Evolutionary conservation across 2,888 invertebrate species (phyloP), one percentile per base, ranked within the genome.

Genomic region (Papilio demoleus): DNA sequence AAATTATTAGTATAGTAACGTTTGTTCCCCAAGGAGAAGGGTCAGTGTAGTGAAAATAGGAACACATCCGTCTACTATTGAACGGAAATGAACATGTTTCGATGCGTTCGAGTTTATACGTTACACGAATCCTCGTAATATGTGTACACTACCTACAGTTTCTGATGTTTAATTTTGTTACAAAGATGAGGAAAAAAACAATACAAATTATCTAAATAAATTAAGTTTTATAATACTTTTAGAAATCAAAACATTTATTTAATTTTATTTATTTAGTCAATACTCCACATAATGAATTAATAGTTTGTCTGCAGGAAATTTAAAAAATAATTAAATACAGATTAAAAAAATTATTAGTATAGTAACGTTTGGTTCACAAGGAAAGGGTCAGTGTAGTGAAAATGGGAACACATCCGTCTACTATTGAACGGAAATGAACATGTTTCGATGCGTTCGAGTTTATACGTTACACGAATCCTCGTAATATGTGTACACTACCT

Each of bases 381-480:
- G 12, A 47, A 47, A 12, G 24, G 24, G 22, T 4, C 11, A 24
- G 22, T 11, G 22, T 47, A 4, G 22, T 22, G 24, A 50, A 50
- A 24, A 12, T 22, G 4, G 50, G 24, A 47, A 22, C 8, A 22
- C 50, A 50, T 50, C 24, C 50, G 50, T 50, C 24, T 8, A 12
- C 24, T 50, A 50, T 50, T 50, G 50, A 50, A 50, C 24, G 50
- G 50, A 50, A 50, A 50, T 50, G 24, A 50, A 50, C 50, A 24
- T 14, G 50, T 9, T 22, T 19, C 47, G 47, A 19, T 50, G 14
- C 50, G 50, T 24, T 50, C 24, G 14, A 24, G 24, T 50, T 50
- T 50, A 50, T 50, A 24, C 24, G 40, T 40, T 40, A n/a, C 8
- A 11, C 24, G 22, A 50, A 50, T 50, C 14, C 12, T 24, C 50